Conservation (phyloP, 2,797 vertebrate species). For the Danio choprae region DNA sequence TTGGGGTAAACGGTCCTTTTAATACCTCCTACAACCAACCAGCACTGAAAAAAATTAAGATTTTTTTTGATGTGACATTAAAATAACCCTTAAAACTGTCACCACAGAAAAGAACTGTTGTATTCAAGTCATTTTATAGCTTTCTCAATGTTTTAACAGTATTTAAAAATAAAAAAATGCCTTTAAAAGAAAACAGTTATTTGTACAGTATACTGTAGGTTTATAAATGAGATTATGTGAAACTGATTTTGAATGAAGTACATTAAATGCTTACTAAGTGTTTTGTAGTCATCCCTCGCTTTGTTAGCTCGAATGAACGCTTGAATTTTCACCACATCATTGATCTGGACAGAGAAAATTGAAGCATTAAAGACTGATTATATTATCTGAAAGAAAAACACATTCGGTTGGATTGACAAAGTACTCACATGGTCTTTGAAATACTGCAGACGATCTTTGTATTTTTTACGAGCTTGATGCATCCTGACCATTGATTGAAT, state of each 20-base stretch:
- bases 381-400: background rate
- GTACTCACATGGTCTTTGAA: conserved; percentile 91
- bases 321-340: conserved; percentile 95
- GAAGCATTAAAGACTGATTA: background rate
- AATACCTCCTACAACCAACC: background rate
- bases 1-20: background rate
- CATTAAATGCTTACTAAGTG: conserved; percentile 88
- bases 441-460: conserved; percentile 90
- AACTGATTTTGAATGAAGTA: background rate
- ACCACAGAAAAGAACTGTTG: background rate
- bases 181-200: background rate
- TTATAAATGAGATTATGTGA: background rate
- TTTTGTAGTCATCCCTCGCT: conserved; percentile 98
- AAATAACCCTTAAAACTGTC: background rate
- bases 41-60: background rate
- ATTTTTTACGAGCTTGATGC: conserved; percentile 93
- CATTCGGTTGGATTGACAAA: background rate
- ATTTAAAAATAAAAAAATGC: background rate
- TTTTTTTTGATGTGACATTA: background rate
- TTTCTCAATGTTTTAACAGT: background rate
- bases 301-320: conserved; percentile 98
- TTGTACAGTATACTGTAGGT: too few species aligned
- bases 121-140: background rate
- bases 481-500: conserved; percentile 95
- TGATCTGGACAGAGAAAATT: conserved; percentile 79